A percentile compares a stretch with the other conserved stretches of the same genome.
Conservation (phyloP, 2,888 invertebrate species). For the Drosophila anomalata region DNA sequence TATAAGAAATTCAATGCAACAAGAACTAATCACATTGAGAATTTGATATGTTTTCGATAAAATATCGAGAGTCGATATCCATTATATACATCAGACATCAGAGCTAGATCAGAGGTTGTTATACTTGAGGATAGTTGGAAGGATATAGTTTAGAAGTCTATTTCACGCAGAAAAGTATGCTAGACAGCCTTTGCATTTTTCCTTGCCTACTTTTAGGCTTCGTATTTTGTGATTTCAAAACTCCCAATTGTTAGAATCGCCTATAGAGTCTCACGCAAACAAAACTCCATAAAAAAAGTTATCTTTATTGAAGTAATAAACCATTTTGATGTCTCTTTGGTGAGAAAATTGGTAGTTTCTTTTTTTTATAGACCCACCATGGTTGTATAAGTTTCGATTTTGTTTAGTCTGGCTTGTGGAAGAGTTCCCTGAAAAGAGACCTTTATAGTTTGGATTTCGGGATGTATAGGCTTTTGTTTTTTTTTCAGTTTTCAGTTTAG, state of each 20-base stretch:
- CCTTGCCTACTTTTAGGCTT: not conserved
- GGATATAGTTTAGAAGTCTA: too few relatives aligned
- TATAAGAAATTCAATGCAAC: constrained; percentile 75
- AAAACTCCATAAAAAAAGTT: not conserved
- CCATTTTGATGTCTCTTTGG: not conserved
- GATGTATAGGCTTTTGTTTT: not conserved
- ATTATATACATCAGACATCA: not conserved
- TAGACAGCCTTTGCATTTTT: not conserved
- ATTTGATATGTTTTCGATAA: constrained; percentile 19
- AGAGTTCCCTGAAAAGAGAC: not conserved
- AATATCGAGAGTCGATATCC: constrained; percentile 8
- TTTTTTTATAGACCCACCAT: not conserved
- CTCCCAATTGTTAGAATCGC: not conserved
- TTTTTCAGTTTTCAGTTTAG: not conserved
- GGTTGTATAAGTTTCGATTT: constrained; percentile 29
- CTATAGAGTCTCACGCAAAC: not conserved
- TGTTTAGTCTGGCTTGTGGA: constrained; percentile 18
- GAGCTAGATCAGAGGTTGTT: not conserved
- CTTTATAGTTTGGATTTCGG: constrained; percentile 1
- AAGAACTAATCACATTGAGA: constrained; percentile 76
- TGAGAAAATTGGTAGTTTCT: not conserved
- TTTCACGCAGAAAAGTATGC: too few relatives aligned
- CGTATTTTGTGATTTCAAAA: not conserved
- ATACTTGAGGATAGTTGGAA: too few relatives aligned
- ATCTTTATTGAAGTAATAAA: not conserved